Evolutionary conservation across 2,888 invertebrate species (phyloP).

Genomic region (Eueremaeus valkanovi): DNA sequence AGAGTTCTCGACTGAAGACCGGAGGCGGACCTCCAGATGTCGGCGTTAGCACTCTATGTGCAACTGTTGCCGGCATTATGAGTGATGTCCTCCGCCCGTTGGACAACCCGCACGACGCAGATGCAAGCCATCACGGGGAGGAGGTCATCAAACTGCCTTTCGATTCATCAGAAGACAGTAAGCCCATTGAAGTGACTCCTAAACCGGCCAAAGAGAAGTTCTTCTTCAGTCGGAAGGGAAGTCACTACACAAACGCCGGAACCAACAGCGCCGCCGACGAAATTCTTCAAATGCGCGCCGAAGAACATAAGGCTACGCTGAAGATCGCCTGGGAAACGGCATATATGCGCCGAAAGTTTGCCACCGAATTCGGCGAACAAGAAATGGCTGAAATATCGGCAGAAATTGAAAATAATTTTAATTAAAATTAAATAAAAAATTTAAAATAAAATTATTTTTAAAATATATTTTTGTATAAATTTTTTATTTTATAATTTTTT

Average conservation of each 20-base stretch:
- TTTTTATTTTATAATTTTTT: no score
- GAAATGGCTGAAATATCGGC: no score
- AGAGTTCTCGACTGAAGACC: not conserved
- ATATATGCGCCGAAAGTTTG: not conserved
- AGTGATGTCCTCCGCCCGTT: not conserved
- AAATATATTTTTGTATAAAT: no score
- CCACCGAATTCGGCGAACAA: not conserved
- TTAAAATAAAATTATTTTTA: not conserved
- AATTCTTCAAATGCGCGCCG: not conserved
- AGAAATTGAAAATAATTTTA: not conserved
- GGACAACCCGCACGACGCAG: not conserved
- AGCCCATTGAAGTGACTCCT: not conserved
- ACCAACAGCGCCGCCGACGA: not conserved
- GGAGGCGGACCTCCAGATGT: not conserved
- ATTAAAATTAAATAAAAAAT: not conserved
- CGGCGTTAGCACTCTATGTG: not conserved
- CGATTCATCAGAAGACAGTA: not conserved
- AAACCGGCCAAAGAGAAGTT: not conserved
- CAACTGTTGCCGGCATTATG: not conserved
- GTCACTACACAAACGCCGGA: not conserved
- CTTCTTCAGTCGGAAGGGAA: not conserved
- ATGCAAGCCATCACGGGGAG: not conserved
- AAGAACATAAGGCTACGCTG: not conserved
- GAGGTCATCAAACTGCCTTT: not conserved
- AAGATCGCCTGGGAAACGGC: not conserved